Evolutionary conservation across 2,797 vertebrate species (phyloP), one percentile per base, ranked within the genome.

Genomic region (Crocidura indochinensis): DNA sequence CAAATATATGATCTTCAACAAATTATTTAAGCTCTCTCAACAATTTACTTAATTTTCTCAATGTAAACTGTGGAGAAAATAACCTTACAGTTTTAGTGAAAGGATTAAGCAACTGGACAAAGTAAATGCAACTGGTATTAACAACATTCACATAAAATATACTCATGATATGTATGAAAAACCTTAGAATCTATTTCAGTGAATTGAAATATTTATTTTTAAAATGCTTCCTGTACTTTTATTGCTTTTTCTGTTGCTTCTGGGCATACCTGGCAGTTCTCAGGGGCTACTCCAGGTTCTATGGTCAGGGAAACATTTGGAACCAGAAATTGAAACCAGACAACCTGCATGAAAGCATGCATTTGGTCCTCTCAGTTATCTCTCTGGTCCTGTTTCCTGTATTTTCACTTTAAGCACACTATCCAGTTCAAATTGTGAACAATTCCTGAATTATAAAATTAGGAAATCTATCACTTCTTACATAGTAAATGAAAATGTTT

Each of bases 71-170:
- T 46, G 65, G 84, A 77, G 26, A 79, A 64, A 74, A 19, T 46
- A 83, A 76, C 7, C 24, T 86, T 85, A 88, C 20, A 49, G 10
- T 26, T 26, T 72, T 73, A 12, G 1, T 73, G 7, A 91, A 94
- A 88, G 73, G 12, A 75, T 90, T 80, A 90, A 80, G 80, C 20
- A 72, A 14, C 77, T 29, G 94, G 94, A 91, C 29, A 8, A 88
- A 64, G 27, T 44, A 94, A 4, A 4, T 2, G 53, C 38, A 85
- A 67, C 2, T 85, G 44, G 2, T 64, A 38, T 87, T 83, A 88
- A 68, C 65, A 12, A 74, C 24, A 91, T 64, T 62, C 1, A 89
- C 19, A 86, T 74, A 93, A 94, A 92, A 64, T 81, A 9, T n/a
- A 68, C 64, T 91, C 79, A 69, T 53, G 47, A 46, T 2, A 81